Percentiles rank a stretch among this genome's conserved stretches.
phyloP scores from a whole-genome alignment of 2,113 vertebrate species.

The Peromyscus maniculatus region DNA sequence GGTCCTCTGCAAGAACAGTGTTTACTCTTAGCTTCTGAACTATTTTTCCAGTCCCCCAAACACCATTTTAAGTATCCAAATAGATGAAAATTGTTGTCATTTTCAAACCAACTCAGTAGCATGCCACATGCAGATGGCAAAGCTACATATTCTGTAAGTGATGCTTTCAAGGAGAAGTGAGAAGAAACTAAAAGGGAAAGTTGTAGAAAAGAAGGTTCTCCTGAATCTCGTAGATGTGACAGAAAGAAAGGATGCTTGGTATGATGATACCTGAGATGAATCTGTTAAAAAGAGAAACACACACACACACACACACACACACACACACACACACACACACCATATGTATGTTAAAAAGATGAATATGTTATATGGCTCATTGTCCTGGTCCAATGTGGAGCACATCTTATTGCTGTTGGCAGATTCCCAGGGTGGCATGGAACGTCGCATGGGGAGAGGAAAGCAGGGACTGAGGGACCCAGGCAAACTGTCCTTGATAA shows the following conservation, averaged over 20 bases:
- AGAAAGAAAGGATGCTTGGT: not conserved
- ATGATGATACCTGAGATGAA: not conserved
- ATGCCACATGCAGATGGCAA: not conserved
- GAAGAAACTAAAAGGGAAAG: not conserved
- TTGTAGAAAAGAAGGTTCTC: not conserved
- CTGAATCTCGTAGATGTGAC: not conserved
- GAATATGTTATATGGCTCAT: not conserved
- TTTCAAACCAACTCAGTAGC: slow-evolving; percentile 4
- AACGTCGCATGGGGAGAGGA: not conserved
- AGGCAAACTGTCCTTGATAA: not conserved
- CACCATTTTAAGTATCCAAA: not conserved
- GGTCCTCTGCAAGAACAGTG: not conserved
- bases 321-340: not conserved
- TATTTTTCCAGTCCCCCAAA: not conserved
- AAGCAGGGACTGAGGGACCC: not conserved
- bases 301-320: not conserved
- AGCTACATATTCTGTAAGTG: not conserved
- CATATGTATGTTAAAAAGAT: not conserved
- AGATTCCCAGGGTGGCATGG: not conserved
- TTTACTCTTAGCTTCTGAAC: not conserved
- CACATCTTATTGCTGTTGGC: not conserved
- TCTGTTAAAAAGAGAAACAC: no score
- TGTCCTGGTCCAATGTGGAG: not conserved
- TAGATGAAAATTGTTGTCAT: slow-evolving; percentile 3
- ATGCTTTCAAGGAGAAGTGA: not conserved